These are phyloP conservation scores for Sycophila texana DNA, from an alignment of 2,888 invertebrate genomes.

Conservation along the genomic window DNA sequence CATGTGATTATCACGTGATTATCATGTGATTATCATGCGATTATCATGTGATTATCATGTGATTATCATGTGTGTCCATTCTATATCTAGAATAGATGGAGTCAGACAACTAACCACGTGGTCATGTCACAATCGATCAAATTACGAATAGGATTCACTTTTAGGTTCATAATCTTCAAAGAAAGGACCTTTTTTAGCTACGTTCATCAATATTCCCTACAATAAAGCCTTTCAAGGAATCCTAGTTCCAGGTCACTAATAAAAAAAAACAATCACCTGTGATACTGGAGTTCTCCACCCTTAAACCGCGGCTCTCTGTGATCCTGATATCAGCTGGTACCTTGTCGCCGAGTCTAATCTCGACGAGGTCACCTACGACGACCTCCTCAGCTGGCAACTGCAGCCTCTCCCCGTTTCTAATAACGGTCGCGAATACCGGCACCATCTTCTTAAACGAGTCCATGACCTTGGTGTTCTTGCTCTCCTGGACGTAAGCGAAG, in stretches of 20 bases:
- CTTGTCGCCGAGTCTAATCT: constrained; percentile 87
- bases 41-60: too few species aligned
- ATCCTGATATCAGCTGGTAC: constrained; percentile 92
- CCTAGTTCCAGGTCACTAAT: not conserved
- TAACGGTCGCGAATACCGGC: constrained; percentile 83
- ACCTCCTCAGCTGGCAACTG: constrained; percentile 81
- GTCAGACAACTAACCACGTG: not conserved
- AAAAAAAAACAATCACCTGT: constrained; percentile 81
- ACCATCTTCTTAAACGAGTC: constrained; percentile 90
- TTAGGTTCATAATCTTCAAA: too few species aligned
- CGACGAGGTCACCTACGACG: constrained; percentile 89
- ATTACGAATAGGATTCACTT: too few species aligned
- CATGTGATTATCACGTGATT: too few species aligned
- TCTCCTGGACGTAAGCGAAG: constrained; percentile 85
- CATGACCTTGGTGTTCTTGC: constrained; percentile 87
- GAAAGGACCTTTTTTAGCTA: too few species aligned
- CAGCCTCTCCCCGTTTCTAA: constrained; percentile 81
- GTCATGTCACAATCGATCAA: not conserved
- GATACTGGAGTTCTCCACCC: constrained; percentile 81
- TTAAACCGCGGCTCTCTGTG: constrained; percentile 80
- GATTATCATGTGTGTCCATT: too few species aligned
- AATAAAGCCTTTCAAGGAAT: too few species aligned
- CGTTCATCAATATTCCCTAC: too few species aligned
- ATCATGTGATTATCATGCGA: too few species aligned
- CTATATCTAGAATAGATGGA: too few species aligned